These are phyloP conservation scores for Drosophila azteca DNA, from an alignment of 1,140 invertebrate species.

Conservation along the genomic window DNA sequence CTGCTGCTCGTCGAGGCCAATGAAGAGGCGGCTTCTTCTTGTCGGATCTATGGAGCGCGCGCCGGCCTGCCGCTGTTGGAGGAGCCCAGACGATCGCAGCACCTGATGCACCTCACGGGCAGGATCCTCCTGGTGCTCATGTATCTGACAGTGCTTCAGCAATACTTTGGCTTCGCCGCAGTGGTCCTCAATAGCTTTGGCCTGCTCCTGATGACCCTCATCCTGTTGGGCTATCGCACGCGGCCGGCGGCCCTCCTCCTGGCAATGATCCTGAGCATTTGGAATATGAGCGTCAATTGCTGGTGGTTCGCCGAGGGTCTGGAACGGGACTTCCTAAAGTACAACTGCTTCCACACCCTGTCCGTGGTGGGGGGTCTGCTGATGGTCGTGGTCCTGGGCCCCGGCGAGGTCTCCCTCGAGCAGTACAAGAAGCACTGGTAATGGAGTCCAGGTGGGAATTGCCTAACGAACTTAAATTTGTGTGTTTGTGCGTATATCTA, in stretches of 20 bases:
- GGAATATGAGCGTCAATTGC: constrained; percentile 35
- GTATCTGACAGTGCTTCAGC: constrained; percentile 38
- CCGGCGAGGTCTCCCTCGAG: constrained; percentile 43
- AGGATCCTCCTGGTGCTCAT: constrained; percentile 35
- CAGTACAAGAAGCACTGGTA: constrained; percentile 50
- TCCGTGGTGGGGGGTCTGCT: constrained; percentile 47
- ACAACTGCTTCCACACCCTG: constrained; percentile 41
- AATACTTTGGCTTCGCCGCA: neutral
- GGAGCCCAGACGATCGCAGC: constrained; percentile 17
- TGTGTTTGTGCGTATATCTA: too few relatives aligned
- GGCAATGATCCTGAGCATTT: constrained; percentile 24
- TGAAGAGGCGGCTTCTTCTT: neutral
- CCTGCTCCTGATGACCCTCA: constrained; percentile 31
- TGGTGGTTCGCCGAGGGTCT: constrained; percentile 28
- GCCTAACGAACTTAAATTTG: too few relatives aligned
- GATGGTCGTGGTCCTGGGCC: constrained; percentile 45
- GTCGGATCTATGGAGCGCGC: neutral
- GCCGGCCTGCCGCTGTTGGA: constrained; percentile 22
- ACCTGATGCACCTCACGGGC: constrained; percentile 42
- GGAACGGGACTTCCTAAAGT: constrained; percentile 23
- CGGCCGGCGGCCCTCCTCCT: constrained; percentile 29
- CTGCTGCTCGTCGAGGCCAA: constrained; percentile 33
- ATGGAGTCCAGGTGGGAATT: too few relatives aligned
- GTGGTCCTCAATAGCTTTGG: constrained; percentile 20
- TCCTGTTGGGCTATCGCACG: constrained; percentile 49